Evolutionary conservation across 1,140 invertebrate genomes (phyloP), one percentile per base, ranked within the genome.

Genomic region (Maniola jurtina): DNA sequence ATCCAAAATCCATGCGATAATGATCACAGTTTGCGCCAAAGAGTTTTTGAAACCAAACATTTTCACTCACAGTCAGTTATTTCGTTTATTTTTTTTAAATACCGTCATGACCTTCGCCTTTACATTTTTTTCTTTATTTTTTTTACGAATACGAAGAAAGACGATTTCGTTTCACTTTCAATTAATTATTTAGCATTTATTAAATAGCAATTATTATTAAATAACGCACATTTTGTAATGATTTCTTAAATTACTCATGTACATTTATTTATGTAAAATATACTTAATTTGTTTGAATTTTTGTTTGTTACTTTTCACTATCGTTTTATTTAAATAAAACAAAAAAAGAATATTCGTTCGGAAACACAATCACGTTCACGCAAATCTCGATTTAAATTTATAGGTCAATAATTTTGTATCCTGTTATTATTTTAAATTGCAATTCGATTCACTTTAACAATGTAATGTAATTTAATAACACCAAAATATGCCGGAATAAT

Each of bases 31-130:
- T 72, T 79, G 70, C 7, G 76, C 52, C 14, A 75, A 68, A 48
- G 68, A 76, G 38, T 74, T 71, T 71, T 83, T 87, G 60, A 88
- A 86, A 9, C 83, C 84, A 36, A 86, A 80, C 87, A 88, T 90
- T 68, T 84, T 87, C 66, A 56, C 9, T 45, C 66, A 56, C 9
- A 8, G 9, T n/a, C 2, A 1, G 13, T 1, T 45, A 13, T 45
- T n/a, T n/a, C 42, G 42, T 8, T 45, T 11, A 11, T 45, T 45
- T 45, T 45, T 13, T 45, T 1, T 8, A 45, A 11, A 45, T 45
- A 45, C 13, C 42, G 13, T 11, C 42, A 11, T 11, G 9, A 45
- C 13, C 42, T 0, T 11, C 42, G 42, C 42, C 42, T 11, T 45
- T 45, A n/a, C 42, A 45, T n/a, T 45, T 45, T 11, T 45, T 11